Evolutionary conservation across 2,113 vertebrate species (phyloP).

Genomic region (Vimba vimba): DNA sequence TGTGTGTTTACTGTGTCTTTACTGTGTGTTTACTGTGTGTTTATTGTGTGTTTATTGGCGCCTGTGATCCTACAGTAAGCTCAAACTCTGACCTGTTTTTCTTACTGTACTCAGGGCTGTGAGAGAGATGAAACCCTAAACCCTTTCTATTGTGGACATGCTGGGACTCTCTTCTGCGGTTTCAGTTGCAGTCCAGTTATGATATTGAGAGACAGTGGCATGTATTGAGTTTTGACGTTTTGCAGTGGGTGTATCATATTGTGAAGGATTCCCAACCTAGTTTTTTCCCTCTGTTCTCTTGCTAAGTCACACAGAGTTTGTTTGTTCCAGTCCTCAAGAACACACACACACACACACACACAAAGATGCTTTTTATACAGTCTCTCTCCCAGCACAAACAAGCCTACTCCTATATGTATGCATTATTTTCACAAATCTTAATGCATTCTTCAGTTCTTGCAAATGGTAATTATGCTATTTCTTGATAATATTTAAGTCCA

Average conservation of each 20-base stretch:
- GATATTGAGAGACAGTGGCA: neutral
- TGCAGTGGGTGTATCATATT: neutral
- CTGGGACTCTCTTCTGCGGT: neutral
- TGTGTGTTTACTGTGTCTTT: no score
- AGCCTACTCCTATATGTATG: neutral
- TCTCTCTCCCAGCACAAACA: neutral
- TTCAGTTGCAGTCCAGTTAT: neutral
- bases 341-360: neutral
- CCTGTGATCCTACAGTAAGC: neutral
- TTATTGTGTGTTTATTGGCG: neutral
- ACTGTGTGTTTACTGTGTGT: no score
- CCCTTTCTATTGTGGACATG: neutral
- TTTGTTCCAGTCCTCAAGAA: neutral
- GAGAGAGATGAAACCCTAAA: constrained; percentile 1
- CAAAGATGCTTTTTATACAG: neutral
- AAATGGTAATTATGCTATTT: neutral
- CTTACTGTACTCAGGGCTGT: neutral
- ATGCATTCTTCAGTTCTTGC: neutral
- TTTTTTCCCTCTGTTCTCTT: neutral
- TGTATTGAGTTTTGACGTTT: neutral
- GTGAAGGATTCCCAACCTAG: neutral
- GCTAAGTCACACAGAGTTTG: neutral
- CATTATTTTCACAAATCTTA: neutral
- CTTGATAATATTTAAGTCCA: neutral
- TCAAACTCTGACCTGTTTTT: neutral